Evolutionary conservation across 2,888 invertebrate genomes (phyloP), one percentile per base, ranked within the genome.

Genomic region (Apotomis betuletana): DNA sequence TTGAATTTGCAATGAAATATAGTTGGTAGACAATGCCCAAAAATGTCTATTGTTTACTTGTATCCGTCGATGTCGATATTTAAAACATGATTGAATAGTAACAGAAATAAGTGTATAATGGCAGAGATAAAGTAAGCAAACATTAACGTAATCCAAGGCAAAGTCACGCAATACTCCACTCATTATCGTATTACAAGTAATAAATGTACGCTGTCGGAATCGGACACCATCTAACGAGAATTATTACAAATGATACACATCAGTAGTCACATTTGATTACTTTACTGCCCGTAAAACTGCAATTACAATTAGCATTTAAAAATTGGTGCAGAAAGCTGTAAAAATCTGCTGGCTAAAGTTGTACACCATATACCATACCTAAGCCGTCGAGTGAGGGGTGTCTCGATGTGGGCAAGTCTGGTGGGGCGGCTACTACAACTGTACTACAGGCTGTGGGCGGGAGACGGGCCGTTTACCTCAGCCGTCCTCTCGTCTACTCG

Each of bases 371-470:
- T 73, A 74, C 75, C 81, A 72, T 83, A 82, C 81, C 80, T 80
- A 77, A 79, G 74, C 76, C 74, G 83, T 76, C 77, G 76, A 77
- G 77, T 80, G 82, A 5, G 49, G 80, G 87, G 86, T 87, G 87
- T 87, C 80, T 82, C 83, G 81, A 81, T 79, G 79, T 81, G 79
- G 83, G 81, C 78, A 81, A 82, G 84, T 84, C 83, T 85, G 81
- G 78, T 80, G 80, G 74, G 78, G 77, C 73, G 69, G 74, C 76
- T 88, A 89, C 88, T 87, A 90, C 86, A 80, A 77, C 80, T 81
- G 78, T 89, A 90, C 91, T 90, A 90, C 85, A 81, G 86, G 84
- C 85, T 85, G 87, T 87, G 87, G 90, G 89, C 82, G 88, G 84
- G 78, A 77, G 86, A 77, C 85, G 77, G 87, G 88, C 85, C 87